Conservation (phyloP, 1,140 invertebrate species). For the Drosophila rufa region DNA sequence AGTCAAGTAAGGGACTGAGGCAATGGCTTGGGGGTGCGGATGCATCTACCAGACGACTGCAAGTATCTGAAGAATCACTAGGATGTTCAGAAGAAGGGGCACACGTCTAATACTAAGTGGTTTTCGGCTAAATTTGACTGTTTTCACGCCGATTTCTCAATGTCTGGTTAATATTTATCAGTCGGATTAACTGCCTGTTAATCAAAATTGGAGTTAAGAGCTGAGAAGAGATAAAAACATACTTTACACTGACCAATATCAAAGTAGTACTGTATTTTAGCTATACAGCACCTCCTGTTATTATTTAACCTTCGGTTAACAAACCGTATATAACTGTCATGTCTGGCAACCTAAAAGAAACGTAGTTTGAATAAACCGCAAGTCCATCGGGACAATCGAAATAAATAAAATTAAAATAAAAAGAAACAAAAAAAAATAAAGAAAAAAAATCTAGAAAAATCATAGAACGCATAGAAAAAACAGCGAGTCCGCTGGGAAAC, state of each 20-base stretch:
- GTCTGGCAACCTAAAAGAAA: too few relatives aligned
- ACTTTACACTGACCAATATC: too few relatives aligned
- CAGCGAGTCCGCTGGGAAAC: constrained; percentile 2
- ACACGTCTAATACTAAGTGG: too few relatives aligned
- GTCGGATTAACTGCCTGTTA: background rate
- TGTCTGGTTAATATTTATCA: too few relatives aligned
- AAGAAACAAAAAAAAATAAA: background rate
- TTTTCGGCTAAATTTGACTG: too few relatives aligned
- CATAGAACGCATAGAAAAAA: background rate
- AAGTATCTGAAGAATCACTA: background rate
- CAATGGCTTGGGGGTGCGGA: background rate
- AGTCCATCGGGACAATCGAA: background rate
- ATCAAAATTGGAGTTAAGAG: background rate
- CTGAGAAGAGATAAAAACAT: background rate
- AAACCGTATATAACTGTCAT: too few relatives aligned
- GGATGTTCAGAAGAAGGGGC: background rate
- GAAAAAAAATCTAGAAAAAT: constrained; percentile 1
- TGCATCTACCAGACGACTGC: background rate
- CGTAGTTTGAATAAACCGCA: background rate
- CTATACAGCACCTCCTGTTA: background rate
- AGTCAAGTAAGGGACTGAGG: background rate
- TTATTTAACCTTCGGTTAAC: background rate
- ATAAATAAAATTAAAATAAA: background rate
- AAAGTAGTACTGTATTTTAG: background rate
- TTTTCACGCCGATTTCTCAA: too few relatives aligned